Evolutionary conservation across 64 coral and sea anemone species (phyloP).

Genomic region (Cladopsammia gracilis): DNA sequence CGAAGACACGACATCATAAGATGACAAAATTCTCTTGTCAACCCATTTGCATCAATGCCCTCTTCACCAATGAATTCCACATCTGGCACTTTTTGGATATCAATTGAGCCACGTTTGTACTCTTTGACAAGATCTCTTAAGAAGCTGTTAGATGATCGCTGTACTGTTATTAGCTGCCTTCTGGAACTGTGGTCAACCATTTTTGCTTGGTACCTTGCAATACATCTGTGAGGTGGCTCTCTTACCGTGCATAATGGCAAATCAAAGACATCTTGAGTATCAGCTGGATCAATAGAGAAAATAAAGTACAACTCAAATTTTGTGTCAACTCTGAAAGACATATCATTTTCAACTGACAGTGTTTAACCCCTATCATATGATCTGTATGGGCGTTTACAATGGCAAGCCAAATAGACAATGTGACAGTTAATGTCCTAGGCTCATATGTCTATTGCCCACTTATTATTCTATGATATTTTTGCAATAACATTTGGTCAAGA

Average conservation of each 20-base stretch:
- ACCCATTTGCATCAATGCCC: neutral
- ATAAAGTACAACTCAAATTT: neutral
- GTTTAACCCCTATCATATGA: no score
- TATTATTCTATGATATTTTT: no score
- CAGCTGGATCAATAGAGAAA: neutral
- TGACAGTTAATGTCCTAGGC: no score
- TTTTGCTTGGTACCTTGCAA: neutral
- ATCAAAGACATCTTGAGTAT: neutral
- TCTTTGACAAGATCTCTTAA: neutral
- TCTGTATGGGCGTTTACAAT: no score
- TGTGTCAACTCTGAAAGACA: neutral
- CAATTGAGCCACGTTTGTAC: neutral
- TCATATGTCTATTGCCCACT: no score
- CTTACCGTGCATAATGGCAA: neutral
- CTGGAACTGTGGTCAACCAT: neutral
- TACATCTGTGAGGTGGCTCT: neutral
- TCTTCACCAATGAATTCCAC: neutral
- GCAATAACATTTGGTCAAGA: no score
- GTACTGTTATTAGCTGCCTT: neutral
- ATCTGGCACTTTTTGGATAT: constrained; percentile 1
- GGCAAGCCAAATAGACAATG: no score
- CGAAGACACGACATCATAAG: neutral
- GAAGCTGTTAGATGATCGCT: neutral
- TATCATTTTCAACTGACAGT: no score
- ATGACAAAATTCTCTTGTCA: neutral